Base-by-base conservation (phyloP, 2,888 invertebrate species). In the Drosophila flavopinicola region DNA sequence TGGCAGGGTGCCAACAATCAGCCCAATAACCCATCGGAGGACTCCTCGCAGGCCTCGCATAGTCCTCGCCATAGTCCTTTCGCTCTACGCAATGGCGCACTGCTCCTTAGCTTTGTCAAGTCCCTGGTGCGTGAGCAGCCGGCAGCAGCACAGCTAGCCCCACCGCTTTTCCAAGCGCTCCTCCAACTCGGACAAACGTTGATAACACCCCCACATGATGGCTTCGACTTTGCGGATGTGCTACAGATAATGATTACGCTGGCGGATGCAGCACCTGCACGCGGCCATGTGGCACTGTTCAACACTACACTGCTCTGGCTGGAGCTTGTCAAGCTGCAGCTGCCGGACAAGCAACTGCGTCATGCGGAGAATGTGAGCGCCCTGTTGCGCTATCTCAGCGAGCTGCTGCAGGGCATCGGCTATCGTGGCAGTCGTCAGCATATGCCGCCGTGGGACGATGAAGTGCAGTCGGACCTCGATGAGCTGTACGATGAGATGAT, bases 401-500 rank as follows among this genome's bases (percentile, higher is more conserved):
- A 98, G 85, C 93, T 91, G 6, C 67, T 91, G 10, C 89, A 90
- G 70, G 89, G 89, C 30, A 78, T 91, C 1, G 91, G 91, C 4
- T 89, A 74, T 39, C 88, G 88, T 1, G 91, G 91, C 10, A 90
- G 92, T 66, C 92, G 94, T 29, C 92, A 93, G 1, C 92, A 93
- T 9, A 93, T 93, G 74, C 94, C 96, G 0, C 95, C 96, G 0
- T 96, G 96, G 96, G 96, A 96, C 79, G 95, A 95, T 9, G 95
- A 95, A 42, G 92, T 94, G 20, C 94, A 94, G 32, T 92, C 94
- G 20, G 95, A 95, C 63, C 92, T 95, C 54, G 97, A 97, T 72
- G 94, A 95, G 17, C 95, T 97, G 92, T 94, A 95, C 9, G 98
- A 98, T 65, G 98, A 98, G 77, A 92, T 95, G 45, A 98, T 97